Base-by-base conservation (phyloP, 2,888 invertebrate genomes). In the Zhengitettix transpicula region DNA sequence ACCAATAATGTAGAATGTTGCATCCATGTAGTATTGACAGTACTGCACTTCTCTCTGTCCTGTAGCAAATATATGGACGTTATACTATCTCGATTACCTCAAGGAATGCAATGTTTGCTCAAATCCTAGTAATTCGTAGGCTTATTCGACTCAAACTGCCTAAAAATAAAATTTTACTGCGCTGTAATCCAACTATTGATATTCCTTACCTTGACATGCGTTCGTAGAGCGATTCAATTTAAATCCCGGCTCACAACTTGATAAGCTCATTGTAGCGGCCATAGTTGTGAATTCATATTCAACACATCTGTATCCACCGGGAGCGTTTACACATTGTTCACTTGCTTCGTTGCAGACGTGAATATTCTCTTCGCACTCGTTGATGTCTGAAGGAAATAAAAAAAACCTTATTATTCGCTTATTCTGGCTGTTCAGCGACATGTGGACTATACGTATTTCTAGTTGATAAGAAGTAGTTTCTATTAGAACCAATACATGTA, bases 251-350 rank as follows among this genome's bases (percentile, higher is more conserved):
- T 68, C 67, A 62, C 72, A 72, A 17, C 67, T 66, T 15, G 9
- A 47, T 47, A 47, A 14, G 47, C n/a, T 47, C 12, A 10, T 42
- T 42, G 44, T 11, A 42, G 10, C n/a, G 28, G 55, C n/a, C 41
- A 8, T 1, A 12, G 55, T 14, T 10, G 14, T 55, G n/a, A 41
- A 40, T 41, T 40, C 40, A 3, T 14, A 8, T 5, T 12, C 3
- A 2, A 47, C 77, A 63, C 85, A 86, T 62, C 77, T 81, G 72
- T 82, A 84, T 1, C 81, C 79, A 0, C 86, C 85, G 0, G 79
- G 78, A 53, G 81, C 81, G 69, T 86, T 86, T 65, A 84, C 79
- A 68, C 86, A 86, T 1, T 79, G 76, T 41, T 82, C 81, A 51
- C 77, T 75, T 9, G 74, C 73, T 42, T 44, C 15, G 0, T 75